Evolutionary conservation across 2,888 invertebrate species (phyloP).

Genomic region (Polyommatus icarus): DNA sequence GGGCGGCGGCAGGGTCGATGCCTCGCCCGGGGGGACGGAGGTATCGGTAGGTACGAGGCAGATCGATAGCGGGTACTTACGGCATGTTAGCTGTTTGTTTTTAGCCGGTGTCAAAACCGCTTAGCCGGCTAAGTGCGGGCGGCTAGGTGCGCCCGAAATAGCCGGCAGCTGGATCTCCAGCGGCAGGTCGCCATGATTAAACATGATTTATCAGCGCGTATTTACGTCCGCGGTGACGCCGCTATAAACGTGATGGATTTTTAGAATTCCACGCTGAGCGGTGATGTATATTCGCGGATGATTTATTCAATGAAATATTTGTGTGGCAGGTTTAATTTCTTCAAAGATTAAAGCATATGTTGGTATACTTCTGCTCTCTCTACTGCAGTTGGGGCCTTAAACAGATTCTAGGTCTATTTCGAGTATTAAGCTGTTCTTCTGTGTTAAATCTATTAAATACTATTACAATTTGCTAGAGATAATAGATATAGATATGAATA

Average conservation of each 20-base stretch:
- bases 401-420: not conserved
- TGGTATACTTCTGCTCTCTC: not conserved
- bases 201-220: conserved; percentile 38
- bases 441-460: too few relatives aligned
- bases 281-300: not conserved
- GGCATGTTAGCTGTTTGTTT: conserved; percentile 57
- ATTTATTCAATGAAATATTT: not conserved
- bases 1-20: conserved; percentile 55
- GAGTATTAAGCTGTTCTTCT: not conserved
- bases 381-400: not conserved
- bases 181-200: conserved; percentile 38
- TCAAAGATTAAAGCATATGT: not conserved
- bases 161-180: conserved; percentile 34
- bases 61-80: conserved; percentile 70
- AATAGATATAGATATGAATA: too few relatives aligned
- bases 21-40: conserved; percentile 49
- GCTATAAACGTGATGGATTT: conserved; percentile 9
- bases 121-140: conserved; percentile 37
- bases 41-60: conserved; percentile 69
- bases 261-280: conserved; percentile 2
- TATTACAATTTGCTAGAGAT: too few relatives aligned
- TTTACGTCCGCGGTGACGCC: conserved; percentile 29
- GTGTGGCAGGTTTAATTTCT: conserved; percentile 9
- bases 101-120: conserved; percentile 47
- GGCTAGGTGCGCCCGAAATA: conserved; percentile 41